phyloP scores from a whole-genome alignment of 2,888 invertebrate species.

The Mycogona germanica region DNA sequence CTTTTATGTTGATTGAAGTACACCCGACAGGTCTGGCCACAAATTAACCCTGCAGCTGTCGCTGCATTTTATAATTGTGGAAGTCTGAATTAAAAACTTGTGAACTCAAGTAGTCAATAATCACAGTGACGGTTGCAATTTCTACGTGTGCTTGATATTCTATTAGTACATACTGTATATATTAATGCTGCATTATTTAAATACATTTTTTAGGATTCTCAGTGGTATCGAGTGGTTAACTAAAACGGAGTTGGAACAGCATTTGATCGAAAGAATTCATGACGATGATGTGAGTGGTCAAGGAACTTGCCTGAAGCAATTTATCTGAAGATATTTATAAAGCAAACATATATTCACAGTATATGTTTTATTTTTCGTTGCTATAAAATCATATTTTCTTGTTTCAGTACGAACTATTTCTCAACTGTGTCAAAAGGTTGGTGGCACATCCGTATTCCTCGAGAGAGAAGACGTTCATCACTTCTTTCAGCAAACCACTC shows the following conservation, averaged over 20 bases:
- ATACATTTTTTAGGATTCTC: conserved; percentile 25
- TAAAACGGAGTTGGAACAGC: conserved; percentile 49
- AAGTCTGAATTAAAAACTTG: not conserved
- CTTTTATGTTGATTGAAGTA: too few relatives aligned
- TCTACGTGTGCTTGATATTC: too few relatives aligned
- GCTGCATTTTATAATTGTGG: conserved; percentile 6
- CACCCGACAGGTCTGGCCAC: too few relatives aligned
- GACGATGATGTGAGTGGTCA: conserved; percentile 33
- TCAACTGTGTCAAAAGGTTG: conserved; percentile 57
- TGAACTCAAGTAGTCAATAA: too few relatives aligned
- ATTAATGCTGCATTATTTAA: too few relatives aligned
- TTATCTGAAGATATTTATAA: conserved; percentile 1
- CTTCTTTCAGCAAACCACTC: conserved; percentile 50
- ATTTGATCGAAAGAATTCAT: conserved; percentile 49
- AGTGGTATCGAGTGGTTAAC: conserved; percentile 48
- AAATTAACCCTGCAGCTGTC: too few relatives aligned
- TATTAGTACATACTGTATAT: too few relatives aligned
- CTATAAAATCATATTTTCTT: conserved; percentile 8
- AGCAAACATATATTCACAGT: not conserved
- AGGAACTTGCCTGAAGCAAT: too few relatives aligned
- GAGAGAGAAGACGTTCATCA: conserved; percentile 56
- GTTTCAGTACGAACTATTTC: conserved; percentile 55
- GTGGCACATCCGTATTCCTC: conserved; percentile 56
- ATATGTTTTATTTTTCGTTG: not conserved
- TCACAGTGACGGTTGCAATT: conserved; percentile 35